These are phyloP conservation scores for Pica pica DNA, from an alignment of 2,113 vertebrate species.

Conservation along the genomic window DNA sequence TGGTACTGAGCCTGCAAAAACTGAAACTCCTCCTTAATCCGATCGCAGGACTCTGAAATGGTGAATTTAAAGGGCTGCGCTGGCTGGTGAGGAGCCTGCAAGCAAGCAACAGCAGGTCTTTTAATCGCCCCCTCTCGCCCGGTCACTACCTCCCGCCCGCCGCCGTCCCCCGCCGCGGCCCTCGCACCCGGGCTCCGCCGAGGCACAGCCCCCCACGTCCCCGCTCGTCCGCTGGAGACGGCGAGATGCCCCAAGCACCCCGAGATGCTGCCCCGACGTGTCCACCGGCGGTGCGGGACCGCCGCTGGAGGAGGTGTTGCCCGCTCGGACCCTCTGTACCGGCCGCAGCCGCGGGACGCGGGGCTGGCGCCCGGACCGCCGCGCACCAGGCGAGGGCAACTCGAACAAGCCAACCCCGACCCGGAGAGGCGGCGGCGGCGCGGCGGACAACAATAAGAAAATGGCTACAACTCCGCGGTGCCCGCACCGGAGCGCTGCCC, in stretches of 20 bases:
- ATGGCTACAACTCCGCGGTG: conserved; percentile 71
- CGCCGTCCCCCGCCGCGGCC: neutral
- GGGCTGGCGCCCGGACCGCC: neutral
- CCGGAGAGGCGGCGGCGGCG: conserved; percentile 29
- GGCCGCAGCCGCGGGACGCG: neutral
- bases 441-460: conserved; percentile 78
- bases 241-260: neutral
- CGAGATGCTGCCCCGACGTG: neutral
- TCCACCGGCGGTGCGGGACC: neutral
- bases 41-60: conserved; percentile 94
- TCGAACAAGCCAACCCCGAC: neutral
- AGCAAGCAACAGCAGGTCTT: conserved; percentile 62
- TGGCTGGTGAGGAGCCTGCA: conserved; percentile 91
- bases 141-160: neutral
- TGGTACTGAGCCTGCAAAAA: conserved; percentile 95
- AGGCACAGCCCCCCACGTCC: neutral
- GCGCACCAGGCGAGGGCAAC: neutral
- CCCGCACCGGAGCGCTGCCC: conserved; percentile 1
- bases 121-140: conserved; percentile 45
- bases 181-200: neutral
- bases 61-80: conserved; percentile 97
- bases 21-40: conserved; percentile 98
- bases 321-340: neutral
- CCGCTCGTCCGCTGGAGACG: neutral
- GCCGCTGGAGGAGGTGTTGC: neutral